Evolutionary conservation across 2,113 vertebrate genomes (phyloP), one percentile per base, ranked within the genome.

Genomic region (Festucalex cinctus): DNA sequence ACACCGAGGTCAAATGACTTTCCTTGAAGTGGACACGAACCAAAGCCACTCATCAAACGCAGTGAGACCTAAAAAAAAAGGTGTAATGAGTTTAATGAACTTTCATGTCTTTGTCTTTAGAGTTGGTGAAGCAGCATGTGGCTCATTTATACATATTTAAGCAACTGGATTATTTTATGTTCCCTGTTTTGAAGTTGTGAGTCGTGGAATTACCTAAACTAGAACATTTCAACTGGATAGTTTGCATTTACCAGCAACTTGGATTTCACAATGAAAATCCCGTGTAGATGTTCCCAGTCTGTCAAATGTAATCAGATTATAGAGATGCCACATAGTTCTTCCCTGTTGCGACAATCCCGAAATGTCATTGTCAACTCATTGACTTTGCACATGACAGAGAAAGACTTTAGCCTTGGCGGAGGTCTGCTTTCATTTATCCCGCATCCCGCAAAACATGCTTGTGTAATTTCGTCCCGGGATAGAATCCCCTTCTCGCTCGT

Each of bases 1-100:
- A 85, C 78, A 78, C 71, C 24, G 66, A 69, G 84, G 83, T 88
- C 78, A 84, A 82, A 78, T 73, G 77, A 74, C 77, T 76, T 75
- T 65, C 63, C 76, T 85, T 83, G 78, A 87, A 77, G 77, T 41
- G 74, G 88, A 86, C 72, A 76, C 69, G 78, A 51, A 44, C 43
- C 12, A 77, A 76, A 84, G 73, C 63, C 68, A 44, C 72, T 74
- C 78, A 85, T 89, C 83, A 88, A 81, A 86, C 68, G 69, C 51
- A 58, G 70, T 76, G 75, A 86, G 70, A 75, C 73, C 70, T 69
- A 54, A 67, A 37, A 58, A 61, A 80, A 78, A 39, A 80, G 77
- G 77, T 73, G 76, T 10, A 10, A 44, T 17, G 43, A 5, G 4
- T 44, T n/a, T n/a, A n/a, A n/a, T n/a, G n/a, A n/a, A n/a, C n/a